Evolutionary conservation across 2,113 vertebrate genomes (phyloP), one percentile per base, ranked within the genome.

Genomic region (Sander vitreus): DNA sequence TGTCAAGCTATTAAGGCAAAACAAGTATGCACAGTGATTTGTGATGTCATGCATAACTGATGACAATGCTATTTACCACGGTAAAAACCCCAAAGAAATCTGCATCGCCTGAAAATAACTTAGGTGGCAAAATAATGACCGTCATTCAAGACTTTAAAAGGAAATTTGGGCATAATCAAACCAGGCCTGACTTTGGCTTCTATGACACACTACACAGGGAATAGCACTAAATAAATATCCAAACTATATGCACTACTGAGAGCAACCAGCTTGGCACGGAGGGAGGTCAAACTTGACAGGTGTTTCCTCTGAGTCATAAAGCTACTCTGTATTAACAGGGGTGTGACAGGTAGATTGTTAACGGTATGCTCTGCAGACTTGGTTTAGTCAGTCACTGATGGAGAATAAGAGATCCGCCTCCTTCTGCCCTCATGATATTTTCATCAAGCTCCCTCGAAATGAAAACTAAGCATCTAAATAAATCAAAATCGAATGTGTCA

Each of bases 1-100:
- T 39, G 27, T 87, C 65, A 88, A 78, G 71, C 85, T 78, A 75
- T 87, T 93, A 93, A 93, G 93, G 93, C 93, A 94, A 92, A 91
- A 90, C 89, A 92, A 93, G 86, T 90, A 90, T 90, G 93, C 93
- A 94, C 93, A 94, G 93, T 95, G 93, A 91, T 91, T 81, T 87
- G 89, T 92, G 83, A 90, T 89, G 88, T 91, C 86, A 93, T 93
- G 92, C 90, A 93, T 91, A 92, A 94, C 63, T 45, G 58, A 91
- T 83, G 74, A 85, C 71, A 27, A 27, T 13, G 76, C 81, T 82
- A 78, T 85, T 83, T 78, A 82, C 74, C 53, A 71, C 66, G 69
- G 60, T 71, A 39, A 84, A 87, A 3, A 0, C 5, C 5, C 5
- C 3, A 11, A 43, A 71, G 81, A 82, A 77, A 51, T 80, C 81